A percentile compares a stretch with the other conserved stretches of the same genome.
Conservation (phyloP, 2,888 invertebrate genomes). For the Lepidonotus clava region DNA sequence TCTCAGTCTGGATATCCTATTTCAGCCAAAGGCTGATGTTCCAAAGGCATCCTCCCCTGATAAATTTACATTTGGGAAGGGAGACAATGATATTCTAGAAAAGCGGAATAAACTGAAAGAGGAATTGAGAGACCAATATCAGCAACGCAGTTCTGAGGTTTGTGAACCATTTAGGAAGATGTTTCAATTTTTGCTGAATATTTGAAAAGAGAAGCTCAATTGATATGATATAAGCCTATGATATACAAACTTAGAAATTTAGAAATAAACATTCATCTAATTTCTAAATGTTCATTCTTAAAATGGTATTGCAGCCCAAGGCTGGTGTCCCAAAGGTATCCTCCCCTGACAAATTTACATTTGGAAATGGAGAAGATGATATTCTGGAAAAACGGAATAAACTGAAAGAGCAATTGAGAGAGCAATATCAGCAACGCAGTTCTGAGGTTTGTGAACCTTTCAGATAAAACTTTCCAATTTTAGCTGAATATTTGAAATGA, state of each 20-base stretch:
- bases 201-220: no score
- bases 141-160: no score
- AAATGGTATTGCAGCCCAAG: constrained; percentile 6
- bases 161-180: no score
- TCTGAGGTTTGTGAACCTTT: neutral
- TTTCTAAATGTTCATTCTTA: no score
- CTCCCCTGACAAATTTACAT: neutral
- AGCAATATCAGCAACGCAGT: neutral
- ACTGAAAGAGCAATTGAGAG: neutral
- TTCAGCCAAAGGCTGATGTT: neutral
- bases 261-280: no score
- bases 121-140: neutral
- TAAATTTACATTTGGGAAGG: constrained; percentile 1
- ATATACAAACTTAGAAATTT: no score
- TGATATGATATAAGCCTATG: no score
- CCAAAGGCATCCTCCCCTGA: neutral
- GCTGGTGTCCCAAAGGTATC: neutral
- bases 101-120: constrained; percentile 23
- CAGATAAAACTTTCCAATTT: no score
- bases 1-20: no score
- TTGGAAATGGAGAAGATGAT: neutral
- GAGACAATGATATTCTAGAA: neutral
- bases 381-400: constrained; percentile 1
- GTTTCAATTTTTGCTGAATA: no score
- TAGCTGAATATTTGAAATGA: no score